Conservation (phyloP, 2,797 vertebrate species). For the Ciconia nigra region DNA sequence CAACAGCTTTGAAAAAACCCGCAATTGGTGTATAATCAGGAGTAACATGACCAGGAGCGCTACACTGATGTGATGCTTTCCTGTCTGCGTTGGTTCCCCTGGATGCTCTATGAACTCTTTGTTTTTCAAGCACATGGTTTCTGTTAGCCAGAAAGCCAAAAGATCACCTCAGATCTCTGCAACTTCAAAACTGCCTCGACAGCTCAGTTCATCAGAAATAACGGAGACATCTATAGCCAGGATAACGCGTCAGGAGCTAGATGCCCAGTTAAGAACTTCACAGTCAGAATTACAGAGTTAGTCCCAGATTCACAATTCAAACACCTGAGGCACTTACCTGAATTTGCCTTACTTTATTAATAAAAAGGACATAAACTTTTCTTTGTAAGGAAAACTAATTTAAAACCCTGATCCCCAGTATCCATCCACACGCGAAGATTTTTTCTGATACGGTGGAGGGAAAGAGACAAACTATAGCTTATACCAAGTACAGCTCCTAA, state of each 20-base stretch:
- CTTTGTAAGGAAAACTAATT: not conserved
- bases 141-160: not conserved
- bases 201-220: not conserved
- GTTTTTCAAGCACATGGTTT: not conserved
- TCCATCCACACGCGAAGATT: not conserved
- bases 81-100: not conserved
- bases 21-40: not conserved
- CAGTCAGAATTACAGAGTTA: not conserved
- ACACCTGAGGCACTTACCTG: not conserved
- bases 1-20: not conserved
- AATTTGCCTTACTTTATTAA: not conserved
- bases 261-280: not conserved
- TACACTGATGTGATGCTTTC: rapidly evolving
- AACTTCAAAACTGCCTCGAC: not conserved
- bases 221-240: not conserved
- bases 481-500: not conserved
- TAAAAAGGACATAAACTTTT: not conserved
- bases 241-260: not conserved
- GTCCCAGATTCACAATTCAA: not conserved
- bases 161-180: not conserved
- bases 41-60: not conserved
- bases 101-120: not conserved
- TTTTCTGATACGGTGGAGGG: rapidly evolving
- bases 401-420: not conserved
- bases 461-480: not conserved